Evolutionary conservation across 30 jellyfish, hydroid and myxozoan species (phyloP).

Genomic region (Pseudorhiza aurosa): DNA sequence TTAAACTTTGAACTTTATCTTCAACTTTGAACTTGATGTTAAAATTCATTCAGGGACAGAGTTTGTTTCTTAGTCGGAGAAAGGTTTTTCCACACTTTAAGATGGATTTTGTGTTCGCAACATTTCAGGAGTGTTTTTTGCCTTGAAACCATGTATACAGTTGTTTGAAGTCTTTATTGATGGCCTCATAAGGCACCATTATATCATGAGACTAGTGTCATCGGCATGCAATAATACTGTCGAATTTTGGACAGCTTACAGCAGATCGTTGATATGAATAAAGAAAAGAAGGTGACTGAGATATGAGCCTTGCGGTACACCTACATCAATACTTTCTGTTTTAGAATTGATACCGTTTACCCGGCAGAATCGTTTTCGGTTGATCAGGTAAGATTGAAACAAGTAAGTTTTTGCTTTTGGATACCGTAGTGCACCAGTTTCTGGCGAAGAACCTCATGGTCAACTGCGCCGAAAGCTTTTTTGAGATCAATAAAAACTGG

Average conservation of each 20-base stretch:
- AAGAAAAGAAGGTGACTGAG: neutral
- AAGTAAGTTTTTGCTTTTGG: neutral
- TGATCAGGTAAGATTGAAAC: neutral
- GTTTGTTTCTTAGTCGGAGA: too few relatives aligned
- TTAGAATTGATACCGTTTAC: neutral
- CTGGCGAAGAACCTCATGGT: too few relatives aligned
- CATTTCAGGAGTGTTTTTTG: neutral
- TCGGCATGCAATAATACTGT: neutral
- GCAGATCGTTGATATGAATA: neutral
- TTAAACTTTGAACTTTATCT: too few relatives aligned
- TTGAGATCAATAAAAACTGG: too few relatives aligned
- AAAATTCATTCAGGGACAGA: too few relatives aligned
- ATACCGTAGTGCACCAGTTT: neutral
- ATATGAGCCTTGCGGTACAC: neutral
- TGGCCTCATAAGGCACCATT: neutral
- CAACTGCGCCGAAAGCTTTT: too few relatives aligned
- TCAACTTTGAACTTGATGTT: too few relatives aligned
- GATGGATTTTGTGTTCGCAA: neutral
- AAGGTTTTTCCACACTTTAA: too few relatives aligned
- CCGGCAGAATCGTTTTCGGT: neutral
- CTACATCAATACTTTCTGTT: neutral
- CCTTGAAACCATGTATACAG: neutral
- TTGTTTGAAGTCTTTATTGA: neutral
- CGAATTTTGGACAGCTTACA: neutral
- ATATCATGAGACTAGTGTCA: constrained; percentile 1